Evolutionary conservation across 2,888 invertebrate species (phyloP).

Genomic region (Clivina fossor): DNA sequence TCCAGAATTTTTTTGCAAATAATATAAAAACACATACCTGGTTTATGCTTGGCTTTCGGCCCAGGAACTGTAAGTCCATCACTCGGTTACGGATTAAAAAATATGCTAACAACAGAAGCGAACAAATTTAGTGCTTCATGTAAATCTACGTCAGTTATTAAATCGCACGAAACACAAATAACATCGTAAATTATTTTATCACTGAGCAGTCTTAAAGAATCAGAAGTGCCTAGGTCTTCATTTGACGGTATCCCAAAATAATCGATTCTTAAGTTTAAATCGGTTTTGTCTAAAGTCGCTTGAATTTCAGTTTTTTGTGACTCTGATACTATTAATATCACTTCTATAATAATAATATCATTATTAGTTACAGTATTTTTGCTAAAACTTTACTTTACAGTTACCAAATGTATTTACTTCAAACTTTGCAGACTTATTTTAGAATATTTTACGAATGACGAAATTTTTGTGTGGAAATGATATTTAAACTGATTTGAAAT

Average conservation of each 20-base stretch:
- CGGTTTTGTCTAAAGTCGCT: conserved; percentile 69
- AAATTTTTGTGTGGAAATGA: too few relatives aligned
- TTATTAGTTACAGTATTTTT: too few relatives aligned
- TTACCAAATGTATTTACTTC: too few relatives aligned
- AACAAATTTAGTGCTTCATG: conserved; percentile 80
- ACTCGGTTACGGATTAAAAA: conserved; percentile 70
- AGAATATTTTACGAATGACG: too few relatives aligned
- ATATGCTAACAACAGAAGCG: conserved; percentile 77
- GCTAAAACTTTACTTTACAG: too few relatives aligned
- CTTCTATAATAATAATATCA: conserved; percentile 65
- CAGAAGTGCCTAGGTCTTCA: conserved; percentile 91
- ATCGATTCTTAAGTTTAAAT: conserved; percentile 76
- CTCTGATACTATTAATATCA: conserved; percentile 79
- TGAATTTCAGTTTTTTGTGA: conserved; percentile 74
- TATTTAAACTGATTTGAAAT: too few relatives aligned
- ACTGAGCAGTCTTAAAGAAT: conserved; percentile 80
- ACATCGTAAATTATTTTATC: conserved; percentile 81
- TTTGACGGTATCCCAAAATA: conserved; percentile 72
- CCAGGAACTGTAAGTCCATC: conserved; percentile 73
- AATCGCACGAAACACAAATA: conserved; percentile 86
- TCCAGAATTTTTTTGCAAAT: too few relatives aligned
- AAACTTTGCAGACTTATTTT: too few relatives aligned
- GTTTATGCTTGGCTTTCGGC: conserved; percentile 81
- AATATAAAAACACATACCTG: too few relatives aligned
- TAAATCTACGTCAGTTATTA: conserved; percentile 83